A percentile compares a stretch with the other conserved stretches of the same genome.
Evolutionary conservation across 2,888 invertebrate genomes (phyloP).

Genomic region (Melanostoma scalare): DNA sequence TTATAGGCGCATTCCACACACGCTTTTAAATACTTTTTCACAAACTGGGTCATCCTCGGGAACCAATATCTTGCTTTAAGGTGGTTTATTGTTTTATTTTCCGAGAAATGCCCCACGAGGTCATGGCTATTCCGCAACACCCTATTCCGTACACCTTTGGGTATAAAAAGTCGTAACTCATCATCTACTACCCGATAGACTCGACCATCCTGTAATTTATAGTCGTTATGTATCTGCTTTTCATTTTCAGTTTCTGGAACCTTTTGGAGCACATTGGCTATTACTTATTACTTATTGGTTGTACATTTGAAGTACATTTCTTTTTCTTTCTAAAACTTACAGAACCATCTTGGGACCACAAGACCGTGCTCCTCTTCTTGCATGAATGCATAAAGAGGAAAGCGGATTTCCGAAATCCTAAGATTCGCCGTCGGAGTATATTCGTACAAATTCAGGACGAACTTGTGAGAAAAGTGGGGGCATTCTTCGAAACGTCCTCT

Average conservation of each 20-base stretch:
- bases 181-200: slow-evolving; percentile 22
- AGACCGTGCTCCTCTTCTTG: no score
- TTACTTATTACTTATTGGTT: no score
- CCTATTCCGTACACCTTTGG: slow-evolving; percentile 29
- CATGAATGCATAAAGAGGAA: no score
- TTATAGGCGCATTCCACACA: slow-evolving; percentile 45
- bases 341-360: no score
- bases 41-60: slow-evolving; percentile 48
- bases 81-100: slow-evolving; percentile 38
- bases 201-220: background rate
- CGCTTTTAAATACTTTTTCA: slow-evolving; percentile 29
- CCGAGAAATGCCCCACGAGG: slow-evolving; percentile 35
- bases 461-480: no score
- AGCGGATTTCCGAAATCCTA: no score
- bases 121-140: slow-evolving; percentile 41
- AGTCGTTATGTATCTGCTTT: slow-evolving; percentile 19
- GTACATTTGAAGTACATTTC: no score
- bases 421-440: no score
- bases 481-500: no score
- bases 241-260: background rate
- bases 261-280: no score
- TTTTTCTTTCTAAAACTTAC: no score
- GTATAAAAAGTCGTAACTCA: slow-evolving; percentile 14
- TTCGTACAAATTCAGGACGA: no score
- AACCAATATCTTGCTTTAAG: slow-evolving; percentile 45